Evolutionary conservation across 2,888 invertebrate genomes (phyloP).

Genomic region (Thecophora atra): DNA sequence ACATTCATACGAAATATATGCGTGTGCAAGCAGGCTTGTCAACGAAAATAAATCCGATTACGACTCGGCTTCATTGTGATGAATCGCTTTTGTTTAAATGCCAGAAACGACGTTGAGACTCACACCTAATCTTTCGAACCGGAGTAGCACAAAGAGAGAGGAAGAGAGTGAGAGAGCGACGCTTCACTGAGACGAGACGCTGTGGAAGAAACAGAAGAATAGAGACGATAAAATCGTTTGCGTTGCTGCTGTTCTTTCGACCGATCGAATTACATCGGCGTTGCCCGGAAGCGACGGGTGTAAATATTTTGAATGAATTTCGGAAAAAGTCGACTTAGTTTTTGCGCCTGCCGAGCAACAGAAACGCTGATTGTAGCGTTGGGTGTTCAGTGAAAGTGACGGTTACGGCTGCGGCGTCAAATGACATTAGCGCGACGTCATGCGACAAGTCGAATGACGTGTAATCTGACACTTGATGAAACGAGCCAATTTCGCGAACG

Average conservation of each 20-base stretch:
- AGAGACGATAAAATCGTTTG: background rate
- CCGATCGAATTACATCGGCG: background rate
- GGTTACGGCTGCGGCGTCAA: conserved; percentile 21
- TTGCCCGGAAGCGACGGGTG: conserved; percentile 5
- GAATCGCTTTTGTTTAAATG: background rate
- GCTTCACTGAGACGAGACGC: too few species aligned
- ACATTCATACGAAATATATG: background rate
- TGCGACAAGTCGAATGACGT: conserved; percentile 15
- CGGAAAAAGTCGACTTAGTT: conserved; percentile 6
- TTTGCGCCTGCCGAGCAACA: background rate
- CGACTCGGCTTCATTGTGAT: background rate
- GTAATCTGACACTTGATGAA: conserved; percentile 32
- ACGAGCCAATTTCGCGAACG: conserved; percentile 17
- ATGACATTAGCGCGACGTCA: conserved; percentile 24
- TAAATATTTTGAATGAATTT: conserved; percentile 30
- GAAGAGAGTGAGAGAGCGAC: too few species aligned
- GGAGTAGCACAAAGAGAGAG: background rate
- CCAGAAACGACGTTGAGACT: background rate
- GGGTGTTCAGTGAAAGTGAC: conserved; percentile 10
- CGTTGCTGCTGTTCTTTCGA: background rate
- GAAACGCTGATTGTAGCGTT: background rate
- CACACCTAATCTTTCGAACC: background rate
- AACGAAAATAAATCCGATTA: conserved; percentile 7
- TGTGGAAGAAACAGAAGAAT: background rate
- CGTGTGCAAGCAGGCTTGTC: background rate